Evolutionary conservation across 2,113 vertebrate genomes (phyloP).

Genomic region (Hydropotes inermis): DNA sequence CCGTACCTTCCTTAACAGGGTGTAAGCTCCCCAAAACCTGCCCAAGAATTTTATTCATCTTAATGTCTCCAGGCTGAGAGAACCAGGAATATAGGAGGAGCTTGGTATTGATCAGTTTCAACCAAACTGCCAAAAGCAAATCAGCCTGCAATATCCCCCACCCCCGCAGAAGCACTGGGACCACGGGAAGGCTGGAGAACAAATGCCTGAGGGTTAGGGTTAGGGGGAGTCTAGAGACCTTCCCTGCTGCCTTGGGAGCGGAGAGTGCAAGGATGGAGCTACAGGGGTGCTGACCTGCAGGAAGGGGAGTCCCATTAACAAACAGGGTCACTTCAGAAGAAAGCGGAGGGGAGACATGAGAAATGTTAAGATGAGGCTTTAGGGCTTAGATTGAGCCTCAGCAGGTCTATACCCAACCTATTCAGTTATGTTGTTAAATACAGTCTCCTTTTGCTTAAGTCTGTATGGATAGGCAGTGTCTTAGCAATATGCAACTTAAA

Average conservation of each 20-base stretch:
- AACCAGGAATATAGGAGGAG: background rate
- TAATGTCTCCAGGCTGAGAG: background rate
- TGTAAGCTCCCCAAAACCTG: background rate
- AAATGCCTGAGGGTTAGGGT: background rate
- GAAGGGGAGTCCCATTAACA: background rate
- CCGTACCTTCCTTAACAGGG: background rate
- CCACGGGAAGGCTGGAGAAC: background rate
- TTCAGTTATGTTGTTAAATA: background rate
- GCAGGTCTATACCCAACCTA: background rate
- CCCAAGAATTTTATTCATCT: background rate
- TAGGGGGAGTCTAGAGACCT: background rate
- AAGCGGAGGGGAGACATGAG: background rate
- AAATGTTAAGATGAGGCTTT: background rate
- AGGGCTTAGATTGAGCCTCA: background rate
- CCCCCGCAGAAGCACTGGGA: background rate
- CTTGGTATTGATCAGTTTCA: background rate
- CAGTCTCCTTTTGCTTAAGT: background rate
- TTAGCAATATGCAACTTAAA: background rate
- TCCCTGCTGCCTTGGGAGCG: too few relatives aligned
- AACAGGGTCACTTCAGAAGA: background rate
- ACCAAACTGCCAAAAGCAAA: background rate
- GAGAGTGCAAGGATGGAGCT: background rate
- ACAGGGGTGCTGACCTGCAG: background rate
- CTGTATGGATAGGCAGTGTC: background rate
- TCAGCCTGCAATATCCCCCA: background rate